Conservation (phyloP, 2,113 vertebrate species). For the Nothobranchius kuhntae region DNA sequence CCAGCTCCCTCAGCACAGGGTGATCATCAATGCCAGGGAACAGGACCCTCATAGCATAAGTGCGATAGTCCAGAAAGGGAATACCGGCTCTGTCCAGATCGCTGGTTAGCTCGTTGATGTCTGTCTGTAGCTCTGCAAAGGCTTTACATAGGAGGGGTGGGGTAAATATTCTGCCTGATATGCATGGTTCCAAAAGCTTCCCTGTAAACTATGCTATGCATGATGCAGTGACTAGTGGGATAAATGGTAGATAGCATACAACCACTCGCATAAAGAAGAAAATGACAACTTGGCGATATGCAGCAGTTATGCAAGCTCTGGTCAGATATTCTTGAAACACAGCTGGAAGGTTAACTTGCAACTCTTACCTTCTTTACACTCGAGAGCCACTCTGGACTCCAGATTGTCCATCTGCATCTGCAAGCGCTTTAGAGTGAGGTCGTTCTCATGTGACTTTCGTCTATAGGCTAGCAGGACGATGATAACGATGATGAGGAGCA, state of each 20-base stretch:
- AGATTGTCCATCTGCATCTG: constrained; percentile 99
- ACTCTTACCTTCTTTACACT: constrained; percentile 94
- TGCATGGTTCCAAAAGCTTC: background rate
- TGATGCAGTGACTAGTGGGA: too few relatives aligned
- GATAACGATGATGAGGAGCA: constrained; percentile 94
- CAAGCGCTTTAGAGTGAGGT: constrained; percentile 95
- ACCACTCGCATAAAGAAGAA: background rate
- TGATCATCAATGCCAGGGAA: constrained; percentile 98
- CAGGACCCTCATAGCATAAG: constrained; percentile 96
- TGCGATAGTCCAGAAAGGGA: constrained; percentile 96
- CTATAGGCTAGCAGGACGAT: constrained; percentile 97
- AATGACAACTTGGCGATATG: too few relatives aligned
- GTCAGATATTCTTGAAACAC: too few relatives aligned
- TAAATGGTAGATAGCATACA: background rate
- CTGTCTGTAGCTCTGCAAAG: constrained; percentile 96
- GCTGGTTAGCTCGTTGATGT: constrained; percentile 97
- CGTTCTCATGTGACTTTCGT: constrained; percentile 94
- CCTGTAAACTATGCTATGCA: background rate
- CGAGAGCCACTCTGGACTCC: constrained; percentile 94
- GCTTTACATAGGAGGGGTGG: constrained; percentile 71
- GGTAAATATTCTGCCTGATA: constrained; percentile 10
- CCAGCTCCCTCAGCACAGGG: constrained; percentile 93
- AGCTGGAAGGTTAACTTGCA: too few relatives aligned
- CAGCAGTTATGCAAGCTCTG: too few relatives aligned
- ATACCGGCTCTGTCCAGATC: constrained; percentile 95